A percentile compares a stretch with the other conserved stretches of the same genome.
phyloP scores from a whole-genome alignment of 2,888 invertebrate species.

The Hypsopygia costalis region DNA sequence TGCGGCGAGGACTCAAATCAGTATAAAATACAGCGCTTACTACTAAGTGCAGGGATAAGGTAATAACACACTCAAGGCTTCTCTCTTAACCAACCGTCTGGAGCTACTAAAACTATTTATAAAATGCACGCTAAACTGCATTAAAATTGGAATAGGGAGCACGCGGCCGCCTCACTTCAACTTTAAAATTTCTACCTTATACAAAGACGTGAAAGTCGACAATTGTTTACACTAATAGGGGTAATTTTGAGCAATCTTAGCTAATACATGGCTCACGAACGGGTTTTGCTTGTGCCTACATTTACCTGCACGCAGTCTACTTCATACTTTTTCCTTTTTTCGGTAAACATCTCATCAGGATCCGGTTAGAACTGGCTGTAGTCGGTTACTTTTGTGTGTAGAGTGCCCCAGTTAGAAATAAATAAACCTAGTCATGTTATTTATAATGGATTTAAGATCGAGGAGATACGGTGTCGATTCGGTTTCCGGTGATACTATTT shows the following conservation, averaged over 20 bases:
- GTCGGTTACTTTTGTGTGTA: constrained; percentile 2
- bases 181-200: too few species aligned
- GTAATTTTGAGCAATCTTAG: constrained; percentile 60
- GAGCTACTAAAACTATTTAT: constrained; percentile 18
- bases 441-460: neutral
- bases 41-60: neutral
- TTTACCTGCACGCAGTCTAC: constrained; percentile 59
- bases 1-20: too few species aligned
- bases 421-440: neutral
- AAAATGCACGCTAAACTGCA: constrained; percentile 41
- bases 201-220: too few species aligned
- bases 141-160: constrained; percentile 40
- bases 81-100: constrained; percentile 12
- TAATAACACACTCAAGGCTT: neutral
- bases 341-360: constrained; percentile 24
- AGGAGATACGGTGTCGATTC: neutral
- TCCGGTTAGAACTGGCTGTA: constrained; percentile 15
- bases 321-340: constrained; percentile 27
- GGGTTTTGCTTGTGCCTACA: constrained; percentile 49
- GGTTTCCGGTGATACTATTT: constrained; percentile 8
- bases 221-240: constrained; percentile 10
- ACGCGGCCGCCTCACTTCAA: constrained; percentile 21
- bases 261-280: constrained; percentile 43
- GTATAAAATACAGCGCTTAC: too few species aligned
- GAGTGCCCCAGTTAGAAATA: neutral